phyloP scores from a whole-genome alignment of 2,797 vertebrate genomes.

The Psittacula derbiana region DNA sequence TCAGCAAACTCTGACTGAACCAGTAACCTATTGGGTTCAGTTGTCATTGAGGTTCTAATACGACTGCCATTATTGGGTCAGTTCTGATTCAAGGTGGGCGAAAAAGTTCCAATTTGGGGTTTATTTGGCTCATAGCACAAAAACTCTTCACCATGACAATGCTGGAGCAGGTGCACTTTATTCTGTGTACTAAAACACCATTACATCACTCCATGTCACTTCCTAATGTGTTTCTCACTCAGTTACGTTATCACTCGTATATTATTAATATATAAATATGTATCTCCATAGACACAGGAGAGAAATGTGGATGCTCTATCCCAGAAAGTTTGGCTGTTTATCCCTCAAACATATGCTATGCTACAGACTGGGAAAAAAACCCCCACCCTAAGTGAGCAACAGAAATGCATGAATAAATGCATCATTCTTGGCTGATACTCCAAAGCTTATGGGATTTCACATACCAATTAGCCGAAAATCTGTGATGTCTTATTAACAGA shows the following conservation, averaged over 20 bases:
- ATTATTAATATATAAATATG: background rate
- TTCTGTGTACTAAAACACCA: background rate
- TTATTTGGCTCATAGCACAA: background rate
- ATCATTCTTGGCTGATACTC: background rate
- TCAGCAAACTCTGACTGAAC: background rate
- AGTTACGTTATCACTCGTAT: background rate
- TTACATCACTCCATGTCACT: background rate
- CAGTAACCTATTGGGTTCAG: background rate
- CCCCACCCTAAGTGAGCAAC: background rate
- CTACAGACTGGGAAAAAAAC: background rate
- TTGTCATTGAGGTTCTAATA: background rate
- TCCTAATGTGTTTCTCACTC: background rate
- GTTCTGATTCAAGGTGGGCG: background rate
- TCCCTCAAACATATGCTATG: conserved; percentile 6
- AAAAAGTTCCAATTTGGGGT: background rate
- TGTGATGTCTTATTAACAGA: conserved; percentile 8
- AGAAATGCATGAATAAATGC: conserved; percentile 35
- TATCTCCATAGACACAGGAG: background rate
- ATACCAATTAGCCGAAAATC: conserved; percentile 31
- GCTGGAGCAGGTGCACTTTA: background rate
- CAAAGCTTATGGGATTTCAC: conserved; percentile 33
- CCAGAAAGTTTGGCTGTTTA: background rate
- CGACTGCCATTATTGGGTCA: accelerated
- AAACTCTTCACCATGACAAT: background rate
- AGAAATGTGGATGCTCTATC: background rate